Base-by-base conservation (phyloP, 2,797 vertebrate species). In the Vireo griseus region DNA sequence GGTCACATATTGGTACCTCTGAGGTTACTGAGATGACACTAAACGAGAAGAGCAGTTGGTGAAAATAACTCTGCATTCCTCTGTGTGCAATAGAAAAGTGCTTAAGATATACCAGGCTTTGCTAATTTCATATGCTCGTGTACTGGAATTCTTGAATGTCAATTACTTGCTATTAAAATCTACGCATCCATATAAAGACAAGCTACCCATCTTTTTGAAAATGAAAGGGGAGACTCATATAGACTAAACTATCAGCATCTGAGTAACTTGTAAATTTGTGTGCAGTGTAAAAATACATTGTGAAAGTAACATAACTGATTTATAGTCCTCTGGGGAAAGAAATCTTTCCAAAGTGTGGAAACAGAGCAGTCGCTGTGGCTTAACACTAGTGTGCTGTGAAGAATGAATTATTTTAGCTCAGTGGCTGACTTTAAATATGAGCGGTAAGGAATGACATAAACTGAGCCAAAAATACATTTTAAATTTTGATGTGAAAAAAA, bases 331-430 rank as follows among this genome's bases (percentile, higher is more conserved):
- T 65, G 50, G 54, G 83, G 54, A 95, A 90, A 86, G 69, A 83
- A 88, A 90, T 78, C 25, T 86, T 80, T 80, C 76, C 42, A 31
- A 71, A 95, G 86, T 84, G 69, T 93, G 86, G 91, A 95, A 94
- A 94, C 79, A 96, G 86, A 93, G 61, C 65, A 88, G 88, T 88
- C 9, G 0, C 76, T 94, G 92, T 90, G 77, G 73, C 86, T 90
- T 95, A 96, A 84, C 80, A 62, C 42, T 78, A 86, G 45, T 50
- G 54, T 80, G 67, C 69, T 81, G 73, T 88, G 92, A 95, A 90
- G 62, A 96, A 92, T 54, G 58, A 86, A 90, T 96, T 90, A 77
- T 86, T 90, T 88, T 80, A 86, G 58, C 58, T 93, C 68, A 68
- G 86, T n/a, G 39, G 61, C 40, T 94, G 79, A 67, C 65, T 93